Evolutionary conservation across 2,888 invertebrate species (phyloP).

Genomic region (Lissonota sp.): DNA sequence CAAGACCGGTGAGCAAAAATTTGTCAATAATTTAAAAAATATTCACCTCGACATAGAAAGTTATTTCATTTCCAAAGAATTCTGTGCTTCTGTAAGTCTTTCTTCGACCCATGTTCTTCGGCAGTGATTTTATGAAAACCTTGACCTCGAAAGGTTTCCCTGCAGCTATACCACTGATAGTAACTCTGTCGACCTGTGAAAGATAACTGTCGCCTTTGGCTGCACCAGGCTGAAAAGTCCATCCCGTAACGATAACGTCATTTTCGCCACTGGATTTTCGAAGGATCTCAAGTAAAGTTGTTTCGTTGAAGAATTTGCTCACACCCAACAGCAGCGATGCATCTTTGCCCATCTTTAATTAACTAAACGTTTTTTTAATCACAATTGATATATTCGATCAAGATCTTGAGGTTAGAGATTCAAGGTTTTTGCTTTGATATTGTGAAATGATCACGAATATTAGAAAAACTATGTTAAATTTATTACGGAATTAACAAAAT

Average conservation of each 20-base stretch:
- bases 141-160: constrained; percentile 83
- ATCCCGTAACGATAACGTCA: constrained; percentile 80
- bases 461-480: no score
- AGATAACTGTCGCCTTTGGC: constrained; percentile 90
- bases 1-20: no score
- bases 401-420: no score
- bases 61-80: constrained; percentile 90
- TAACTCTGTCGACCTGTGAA: constrained; percentile 87
- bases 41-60: constrained; percentile 85
- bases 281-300: constrained; percentile 83
- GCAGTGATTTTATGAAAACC: constrained; percentile 88
- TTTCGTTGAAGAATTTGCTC: constrained; percentile 81
- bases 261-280: constrained; percentile 76
- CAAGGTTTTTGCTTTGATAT: no score
- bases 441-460: no score
- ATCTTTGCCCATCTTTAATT: constrained; percentile 58
- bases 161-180: constrained; percentile 84
- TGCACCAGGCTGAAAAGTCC: constrained; percentile 83
- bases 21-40: no score
- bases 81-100: constrained; percentile 88
- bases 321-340: constrained; percentile 65
- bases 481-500: no score
- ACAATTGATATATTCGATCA: no score
- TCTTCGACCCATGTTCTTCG: constrained; percentile 86
- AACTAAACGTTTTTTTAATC: neutral